Base-by-base conservation (phyloP, 2,113 vertebrate genomes). In the Trogon melanurus region DNA sequence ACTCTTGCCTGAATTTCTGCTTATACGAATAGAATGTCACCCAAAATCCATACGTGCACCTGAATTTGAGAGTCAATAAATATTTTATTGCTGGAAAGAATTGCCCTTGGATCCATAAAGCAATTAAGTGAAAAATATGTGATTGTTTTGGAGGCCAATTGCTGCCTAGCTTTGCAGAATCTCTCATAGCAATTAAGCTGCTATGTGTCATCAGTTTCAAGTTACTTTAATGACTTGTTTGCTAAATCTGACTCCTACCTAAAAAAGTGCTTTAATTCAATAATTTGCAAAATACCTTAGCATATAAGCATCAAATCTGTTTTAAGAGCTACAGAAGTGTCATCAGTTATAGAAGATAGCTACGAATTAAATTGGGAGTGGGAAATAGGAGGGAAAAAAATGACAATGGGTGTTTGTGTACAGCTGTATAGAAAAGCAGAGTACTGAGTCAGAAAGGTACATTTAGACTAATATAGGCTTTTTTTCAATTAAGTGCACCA, bases 161-260 rank as follows among this genome's bases (percentile, higher is more conserved):
- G 73, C 80, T 91, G 87, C 86, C 89, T 67, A 50, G 29, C 71
- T 95, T 71, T 91, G 67, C 60, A 88, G 92, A 88, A 87, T 91
- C 96, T 20, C 9, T 69, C 88, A 54, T 32, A 60, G 94, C 86
- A 97, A 95, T 93, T 87, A 85, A n/a, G 58, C 89, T 94, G 91
- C 97, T 94, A 64, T 89, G 53, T 93, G 92, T 91, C 94, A 97
- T 96, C 89, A 89, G 83, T 34, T 88, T 65, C 95, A 97, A 96
- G 91, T 96, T 96, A 91, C 75, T 96, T 97, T 92, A 97, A 97
- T 96, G 91, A 89, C 66, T 96, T 96, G 89, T 97, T 96, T 95
- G 92, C 87, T 89, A 84, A 96, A 95, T 89, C 95, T 88, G 82
- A 94, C 88, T 97, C 83, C 96, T 93, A 97, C 95, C 70, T 72